Conservation (phyloP, 2,888 invertebrate species). For the Halictus ligatus region DNA sequence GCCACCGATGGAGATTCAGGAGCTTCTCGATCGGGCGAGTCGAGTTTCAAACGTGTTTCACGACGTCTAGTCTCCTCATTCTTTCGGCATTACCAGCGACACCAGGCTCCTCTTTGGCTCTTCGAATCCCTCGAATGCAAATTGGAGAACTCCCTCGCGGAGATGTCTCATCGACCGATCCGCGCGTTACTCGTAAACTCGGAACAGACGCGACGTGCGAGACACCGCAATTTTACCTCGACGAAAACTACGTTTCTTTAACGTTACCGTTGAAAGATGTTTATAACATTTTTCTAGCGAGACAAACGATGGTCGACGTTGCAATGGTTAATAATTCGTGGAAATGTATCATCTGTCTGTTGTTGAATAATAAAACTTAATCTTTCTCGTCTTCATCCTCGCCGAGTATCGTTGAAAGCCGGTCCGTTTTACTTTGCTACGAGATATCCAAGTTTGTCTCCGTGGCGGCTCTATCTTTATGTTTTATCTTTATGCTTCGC, state of each 20-base stretch:
- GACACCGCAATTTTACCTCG: neutral
- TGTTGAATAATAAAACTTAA: too few species aligned
- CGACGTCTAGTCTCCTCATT: neutral
- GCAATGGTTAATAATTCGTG: too few species aligned
- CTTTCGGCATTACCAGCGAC: neutral
- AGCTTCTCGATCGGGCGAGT: neutral
- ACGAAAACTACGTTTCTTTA: too few species aligned
- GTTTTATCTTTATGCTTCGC: neutral
- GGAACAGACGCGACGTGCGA: neutral
- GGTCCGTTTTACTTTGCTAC: too few species aligned
- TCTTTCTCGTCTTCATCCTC: too few species aligned
- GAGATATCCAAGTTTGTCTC: neutral
- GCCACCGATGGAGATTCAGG: neutral
- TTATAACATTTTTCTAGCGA: too few species aligned
- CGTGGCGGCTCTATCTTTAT: neutral
- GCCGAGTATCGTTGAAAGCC: too few species aligned
- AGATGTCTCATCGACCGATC: neutral
- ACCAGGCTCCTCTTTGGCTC: neutral
- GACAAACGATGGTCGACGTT: too few species aligned
- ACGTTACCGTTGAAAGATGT: too few species aligned
- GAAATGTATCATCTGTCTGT: too few species aligned
- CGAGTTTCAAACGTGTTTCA: conserved; percentile 13
- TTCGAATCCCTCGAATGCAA: neutral
- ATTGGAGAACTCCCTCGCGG: neutral
- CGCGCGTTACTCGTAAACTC: neutral